phyloP scores from a whole-genome alignment of 92 coral and sea anemone species.

The Galaxea fascicularis region DNA sequence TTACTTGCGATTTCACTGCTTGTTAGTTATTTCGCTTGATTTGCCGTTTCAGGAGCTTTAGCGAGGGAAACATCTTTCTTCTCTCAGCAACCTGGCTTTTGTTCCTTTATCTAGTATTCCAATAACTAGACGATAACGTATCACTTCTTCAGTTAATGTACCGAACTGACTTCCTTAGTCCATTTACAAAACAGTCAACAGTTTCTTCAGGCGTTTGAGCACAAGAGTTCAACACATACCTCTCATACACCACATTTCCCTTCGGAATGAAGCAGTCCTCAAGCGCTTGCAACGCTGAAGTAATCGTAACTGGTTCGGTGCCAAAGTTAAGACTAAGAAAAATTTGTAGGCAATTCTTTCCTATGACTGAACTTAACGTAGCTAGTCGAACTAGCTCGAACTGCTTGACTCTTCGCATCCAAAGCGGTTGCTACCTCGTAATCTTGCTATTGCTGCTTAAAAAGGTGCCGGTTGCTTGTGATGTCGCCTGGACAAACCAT shows the following conservation, averaged over 20 bases:
- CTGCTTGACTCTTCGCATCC: too few relatives aligned
- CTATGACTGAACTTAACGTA: too few relatives aligned
- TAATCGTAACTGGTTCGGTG: neutral
- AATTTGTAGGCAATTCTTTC: too few relatives aligned
- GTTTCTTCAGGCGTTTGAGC: slow-evolving; percentile 50
- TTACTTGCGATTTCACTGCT: too few relatives aligned
- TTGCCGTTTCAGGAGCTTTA: slow-evolving; percentile 53
- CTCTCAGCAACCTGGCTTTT: slow-evolving; percentile 58
- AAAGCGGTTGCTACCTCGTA: too few relatives aligned
- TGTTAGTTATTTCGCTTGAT: slow-evolving; percentile 55
- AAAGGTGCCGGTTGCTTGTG: too few relatives aligned
- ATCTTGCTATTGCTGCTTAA: too few relatives aligned
- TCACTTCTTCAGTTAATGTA: slow-evolving; percentile 52
- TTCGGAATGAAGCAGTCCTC: slow-evolving; percentile 48
- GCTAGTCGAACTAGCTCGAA: too few relatives aligned
- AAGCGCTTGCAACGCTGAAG: slow-evolving; percentile 25
- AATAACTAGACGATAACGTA: slow-evolving; percentile 52
- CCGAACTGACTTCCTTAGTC: slow-evolving; percentile 55
- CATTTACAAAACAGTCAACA: slow-evolving; percentile 40
- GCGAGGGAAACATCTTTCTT: slow-evolving; percentile 51
- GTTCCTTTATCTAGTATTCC: slow-evolving; percentile 50
- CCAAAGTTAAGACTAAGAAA: neutral
- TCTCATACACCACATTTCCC: too few relatives aligned
- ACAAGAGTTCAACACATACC: slow-evolving; percentile 53
- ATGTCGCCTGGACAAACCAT: too few relatives aligned